Evolutionary conservation across 2,888 invertebrate species (phyloP), one percentile per base, ranked within the genome.

Genomic region (Pandemis corylana): DNA sequence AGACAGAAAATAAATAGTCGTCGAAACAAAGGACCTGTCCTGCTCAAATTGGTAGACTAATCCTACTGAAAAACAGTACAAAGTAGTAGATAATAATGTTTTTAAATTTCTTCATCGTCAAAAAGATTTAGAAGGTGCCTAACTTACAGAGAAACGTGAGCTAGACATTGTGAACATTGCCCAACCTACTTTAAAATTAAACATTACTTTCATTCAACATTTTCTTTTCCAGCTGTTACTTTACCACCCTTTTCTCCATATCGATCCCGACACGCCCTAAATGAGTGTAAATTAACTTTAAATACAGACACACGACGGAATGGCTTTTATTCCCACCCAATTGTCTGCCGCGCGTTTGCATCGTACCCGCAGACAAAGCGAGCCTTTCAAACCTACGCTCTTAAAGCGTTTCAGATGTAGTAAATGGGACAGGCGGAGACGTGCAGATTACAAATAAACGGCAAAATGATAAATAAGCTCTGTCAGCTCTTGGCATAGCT

Each of bases 231-330:
- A 46, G 7, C 15, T 49, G 28, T 36, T 4, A 49, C 51, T 51
- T 51, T n/a, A 10, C 44, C n/a, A 10, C 44, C 44, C 15, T 46
- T 44, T 64, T 20, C n/a, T 9, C 64, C 53, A n/a, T 46, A 28
- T 46, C 10, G 46, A 56, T 59, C 46, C 46, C 20, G 59, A 41
- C 49, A 73, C 65, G 53, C 59, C 41, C 56, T 10, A 28, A 67
- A 72, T 53, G 61, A 59, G 69, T 65, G 73, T 65, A 74, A 74
- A 74, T 74, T 46, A 74, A 69, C 65, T 65, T 69, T 51, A 74
- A 74, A 69, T 59, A 65, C 51, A 51, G 46, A 49, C 46, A 20
- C 41, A 53, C 51, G 67, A 56, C 36, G 56, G 20, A 20, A 20
- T 20, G 20, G 66, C 62, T 70, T 66, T 62, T 66, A 75, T 70